phyloP scores from a whole-genome alignment of 1,140 invertebrate genomes.

The Acromyrmex echinatior region DNA sequence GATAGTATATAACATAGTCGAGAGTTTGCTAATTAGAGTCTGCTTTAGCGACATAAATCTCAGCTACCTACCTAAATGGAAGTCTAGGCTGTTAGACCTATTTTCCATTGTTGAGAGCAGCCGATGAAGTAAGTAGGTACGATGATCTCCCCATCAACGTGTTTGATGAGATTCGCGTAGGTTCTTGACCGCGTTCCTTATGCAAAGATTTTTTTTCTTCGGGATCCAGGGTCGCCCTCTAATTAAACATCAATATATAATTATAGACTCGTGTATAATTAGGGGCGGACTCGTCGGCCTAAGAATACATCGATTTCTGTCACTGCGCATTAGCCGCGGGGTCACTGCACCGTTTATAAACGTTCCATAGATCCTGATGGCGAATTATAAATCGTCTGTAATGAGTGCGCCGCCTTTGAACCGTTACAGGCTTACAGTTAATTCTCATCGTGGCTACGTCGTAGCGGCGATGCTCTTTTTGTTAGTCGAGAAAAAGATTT shows the following conservation, averaged over 20 bases:
- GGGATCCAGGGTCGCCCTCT: slow-evolving; percentile 17
- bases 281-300: slow-evolving; percentile 36
- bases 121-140: not conserved
- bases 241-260: slow-evolving; percentile 57
- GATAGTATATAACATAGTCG: too few species aligned
- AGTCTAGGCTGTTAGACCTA: slow-evolving; percentile 29
- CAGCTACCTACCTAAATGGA: not conserved
- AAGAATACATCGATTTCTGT: slow-evolving; percentile 63
- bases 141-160: not conserved
- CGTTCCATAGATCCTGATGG: slow-evolving; percentile 49
- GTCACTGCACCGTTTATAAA: slow-evolving; percentile 51
- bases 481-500: slow-evolving; percentile 8
- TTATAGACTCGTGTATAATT: slow-evolving; percentile 49
- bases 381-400: slow-evolving; percentile 60
- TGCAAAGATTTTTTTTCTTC: slow-evolving; percentile 21
- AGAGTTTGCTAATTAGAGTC: slow-evolving; percentile 43
- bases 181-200: slow-evolving; percentile 50
- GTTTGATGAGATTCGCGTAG: slow-evolving; percentile 28
- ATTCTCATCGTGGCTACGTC: slow-evolving; percentile 33
- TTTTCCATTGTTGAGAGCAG: slow-evolving; percentile 47
- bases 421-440: slow-evolving; percentile 53
- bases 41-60: slow-evolving; percentile 26
- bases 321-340: slow-evolving; percentile 49
- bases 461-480: slow-evolving; percentile 32
- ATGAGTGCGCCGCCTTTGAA: slow-evolving; percentile 54